A percentile compares a stretch with the other conserved stretches of the same genome.
Evolutionary conservation across 2,797 vertebrate genomes (phyloP).

Genomic region (Enteromius fasciolatus): DNA sequence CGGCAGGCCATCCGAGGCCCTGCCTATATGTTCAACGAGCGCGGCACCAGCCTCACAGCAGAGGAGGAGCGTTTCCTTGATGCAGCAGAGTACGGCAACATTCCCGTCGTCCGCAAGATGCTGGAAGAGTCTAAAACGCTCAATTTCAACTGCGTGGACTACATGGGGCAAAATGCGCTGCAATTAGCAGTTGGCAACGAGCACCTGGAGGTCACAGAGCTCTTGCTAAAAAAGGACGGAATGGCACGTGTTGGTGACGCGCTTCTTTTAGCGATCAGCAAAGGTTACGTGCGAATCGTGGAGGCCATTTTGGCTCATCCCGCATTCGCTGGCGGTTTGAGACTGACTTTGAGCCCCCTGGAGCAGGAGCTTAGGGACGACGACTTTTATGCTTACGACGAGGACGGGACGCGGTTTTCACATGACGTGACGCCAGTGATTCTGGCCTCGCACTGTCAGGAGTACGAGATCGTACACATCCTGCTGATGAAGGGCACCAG

Average conservation of each 20-base stretch:
- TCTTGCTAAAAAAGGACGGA: slow-evolving; percentile 93
- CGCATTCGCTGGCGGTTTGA: slow-evolving; percentile 87
- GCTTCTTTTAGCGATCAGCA: slow-evolving; percentile 91
- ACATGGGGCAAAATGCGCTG: slow-evolving; percentile 96
- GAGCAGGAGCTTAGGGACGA: slow-evolving; percentile 94
- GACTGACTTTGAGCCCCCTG: slow-evolving; percentile 86
- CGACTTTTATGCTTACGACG: slow-evolving; percentile 94
- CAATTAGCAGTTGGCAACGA: slow-evolving; percentile 95
- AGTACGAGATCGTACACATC: slow-evolving; percentile 97
- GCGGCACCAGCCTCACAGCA: slow-evolving; percentile 88
- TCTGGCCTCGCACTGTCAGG: slow-evolving; percentile 93
- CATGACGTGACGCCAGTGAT: slow-evolving; percentile 94
- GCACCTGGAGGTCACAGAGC: slow-evolving; percentile 93
- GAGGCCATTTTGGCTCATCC: slow-evolving; percentile 92
- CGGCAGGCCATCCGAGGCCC: slow-evolving; percentile 93
- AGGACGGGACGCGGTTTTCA: slow-evolving; percentile 94
- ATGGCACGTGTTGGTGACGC: slow-evolving; percentile 91
- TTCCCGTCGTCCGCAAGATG: slow-evolving; percentile 96
- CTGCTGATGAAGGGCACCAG: slow-evolving; percentile 89
- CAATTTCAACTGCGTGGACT: slow-evolving; percentile 95
- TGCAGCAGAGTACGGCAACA: slow-evolving; percentile 95
- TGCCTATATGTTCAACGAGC: slow-evolving; percentile 98
- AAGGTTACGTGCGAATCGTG: slow-evolving; percentile 94
- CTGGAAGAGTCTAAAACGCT: slow-evolving; percentile 95
- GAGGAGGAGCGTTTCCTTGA: slow-evolving; percentile 95